phyloP scores from a whole-genome alignment of 2,113 vertebrate species.

The Aptenodytes forsteri region DNA sequence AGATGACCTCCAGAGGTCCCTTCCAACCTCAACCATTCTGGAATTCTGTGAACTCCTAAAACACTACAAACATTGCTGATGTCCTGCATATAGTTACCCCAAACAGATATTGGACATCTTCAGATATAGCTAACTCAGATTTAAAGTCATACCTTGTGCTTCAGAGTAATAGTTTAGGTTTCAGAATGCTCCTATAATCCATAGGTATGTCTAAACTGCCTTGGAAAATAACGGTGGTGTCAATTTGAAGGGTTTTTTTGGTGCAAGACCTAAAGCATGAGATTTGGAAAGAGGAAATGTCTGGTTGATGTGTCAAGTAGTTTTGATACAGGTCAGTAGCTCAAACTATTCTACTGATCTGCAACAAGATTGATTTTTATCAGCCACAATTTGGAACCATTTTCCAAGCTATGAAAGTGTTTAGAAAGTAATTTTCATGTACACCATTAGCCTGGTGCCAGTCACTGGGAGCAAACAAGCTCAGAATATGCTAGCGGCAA shows the following conservation, averaged over 20 bases:
- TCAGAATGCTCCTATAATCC: not conserved
- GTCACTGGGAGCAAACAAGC: not conserved
- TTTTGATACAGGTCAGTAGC: not conserved
- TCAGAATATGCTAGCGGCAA: not conserved
- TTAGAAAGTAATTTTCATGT: not conserved
- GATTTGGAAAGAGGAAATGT: not conserved
- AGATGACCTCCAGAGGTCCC: not conserved
- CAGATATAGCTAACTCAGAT: not conserved
- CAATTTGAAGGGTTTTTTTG: not conserved
- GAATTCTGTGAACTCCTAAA: not conserved
- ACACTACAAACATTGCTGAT: not conserved
- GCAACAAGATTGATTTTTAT: not conserved
- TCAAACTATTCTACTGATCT: not conserved
- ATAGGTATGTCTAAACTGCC: not conserved
- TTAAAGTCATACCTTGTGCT: not conserved
- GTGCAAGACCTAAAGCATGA: not conserved
- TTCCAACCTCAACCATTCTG: not conserved
- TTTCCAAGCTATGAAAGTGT: not conserved
- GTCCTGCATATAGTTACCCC: not conserved
- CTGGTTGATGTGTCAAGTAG: not conserved
- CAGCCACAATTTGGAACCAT: not conserved
- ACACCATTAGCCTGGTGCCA: not conserved
- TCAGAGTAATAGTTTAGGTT: not conserved
- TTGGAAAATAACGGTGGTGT: not conserved
- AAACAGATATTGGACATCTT: not conserved